Percentiles rank a stretch among this genome's conserved stretches.
phyloP scores from a whole-genome alignment of 1,140 invertebrate species.

The Calephelis nemesis region DNA sequence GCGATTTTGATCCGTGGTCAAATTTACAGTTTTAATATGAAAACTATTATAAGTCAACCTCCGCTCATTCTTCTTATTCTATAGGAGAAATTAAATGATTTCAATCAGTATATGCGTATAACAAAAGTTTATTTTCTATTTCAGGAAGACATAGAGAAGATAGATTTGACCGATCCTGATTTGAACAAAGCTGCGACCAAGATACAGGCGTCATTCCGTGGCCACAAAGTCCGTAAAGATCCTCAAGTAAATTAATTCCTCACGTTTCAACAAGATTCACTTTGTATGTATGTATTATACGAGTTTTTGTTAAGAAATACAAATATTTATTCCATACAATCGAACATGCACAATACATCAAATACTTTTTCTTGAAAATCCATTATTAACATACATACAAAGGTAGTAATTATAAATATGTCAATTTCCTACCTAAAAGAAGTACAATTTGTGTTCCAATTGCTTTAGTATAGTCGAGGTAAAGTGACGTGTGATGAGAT shows the following conservation, averaged over 20 bases:
- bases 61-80: too few relatives aligned
- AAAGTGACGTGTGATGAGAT: slow-evolving; percentile 53
- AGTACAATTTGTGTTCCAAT: slow-evolving; percentile 23
- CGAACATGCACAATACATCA: slow-evolving; percentile 9
- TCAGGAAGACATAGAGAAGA: slow-evolving; percentile 86
- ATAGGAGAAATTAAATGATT: too few relatives aligned
- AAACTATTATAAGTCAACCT: too few relatives aligned
- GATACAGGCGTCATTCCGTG: slow-evolving; percentile 95
- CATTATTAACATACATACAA: slow-evolving; percentile 38
- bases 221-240: slow-evolving; percentile 93
- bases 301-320: slow-evolving; percentile 1
- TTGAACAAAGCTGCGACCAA: slow-evolving; percentile 95
- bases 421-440: slow-evolving; percentile 50
- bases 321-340: slow-evolving; percentile 10
- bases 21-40: too few relatives aligned
- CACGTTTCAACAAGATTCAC: slow-evolving; percentile 29
- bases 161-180: slow-evolving; percentile 91
- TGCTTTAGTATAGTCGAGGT: slow-evolving; percentile 24
- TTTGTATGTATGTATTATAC: slow-evolving; percentile 43
- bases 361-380: neutral
- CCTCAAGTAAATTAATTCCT: slow-evolving; percentile 49
- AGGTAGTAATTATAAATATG: slow-evolving; percentile 51
- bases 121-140: slow-evolving; percentile 27
- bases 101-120: neutral
- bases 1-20: too few relatives aligned